Conservation (phyloP, 2,888 invertebrate species). For the Drosophila nigricruria region DNA sequence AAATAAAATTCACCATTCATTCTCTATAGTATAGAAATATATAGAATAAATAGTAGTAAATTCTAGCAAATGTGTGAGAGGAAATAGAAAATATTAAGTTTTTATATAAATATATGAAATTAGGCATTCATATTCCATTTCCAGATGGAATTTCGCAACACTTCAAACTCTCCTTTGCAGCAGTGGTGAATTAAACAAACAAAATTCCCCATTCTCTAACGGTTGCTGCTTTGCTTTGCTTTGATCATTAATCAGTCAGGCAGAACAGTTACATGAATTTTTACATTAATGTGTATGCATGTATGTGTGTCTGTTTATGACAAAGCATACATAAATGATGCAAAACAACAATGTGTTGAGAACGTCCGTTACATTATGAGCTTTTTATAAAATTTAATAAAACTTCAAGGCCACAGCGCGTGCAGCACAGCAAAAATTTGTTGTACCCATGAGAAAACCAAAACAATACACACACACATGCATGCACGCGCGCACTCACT, state of each 20-base stretch:
- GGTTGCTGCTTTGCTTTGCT: not conserved
- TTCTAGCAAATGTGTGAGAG: not conserved
- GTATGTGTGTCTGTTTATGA: not conserved
- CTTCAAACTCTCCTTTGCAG: not conserved
- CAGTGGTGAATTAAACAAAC: not conserved
- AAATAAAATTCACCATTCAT: too few species aligned
- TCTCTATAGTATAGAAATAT: too few species aligned
- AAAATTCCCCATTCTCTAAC: not conserved
- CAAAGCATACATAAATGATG: constrained; percentile 24
- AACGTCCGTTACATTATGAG: constrained; percentile 37
- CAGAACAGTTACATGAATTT: constrained; percentile 2
- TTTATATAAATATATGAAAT: not conserved
- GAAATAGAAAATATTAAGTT: not conserved
- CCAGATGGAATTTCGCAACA: not conserved
- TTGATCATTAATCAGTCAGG: not conserved
- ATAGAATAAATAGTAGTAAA: too few species aligned
- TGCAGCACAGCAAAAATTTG: constrained; percentile 61
- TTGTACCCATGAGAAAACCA: constrained; percentile 68
- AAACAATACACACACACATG: constrained; percentile 54
- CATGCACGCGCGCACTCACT: constrained; percentile 9
- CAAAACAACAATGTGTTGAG: constrained; percentile 21
- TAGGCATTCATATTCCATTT: not conserved
- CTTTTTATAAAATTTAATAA: constrained; percentile 77
- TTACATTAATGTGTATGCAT: not conserved
- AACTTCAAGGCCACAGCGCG: constrained; percentile 74